phyloP scores from a whole-genome alignment of 2,113 vertebrate species.

The Athene cunicularia region DNA sequence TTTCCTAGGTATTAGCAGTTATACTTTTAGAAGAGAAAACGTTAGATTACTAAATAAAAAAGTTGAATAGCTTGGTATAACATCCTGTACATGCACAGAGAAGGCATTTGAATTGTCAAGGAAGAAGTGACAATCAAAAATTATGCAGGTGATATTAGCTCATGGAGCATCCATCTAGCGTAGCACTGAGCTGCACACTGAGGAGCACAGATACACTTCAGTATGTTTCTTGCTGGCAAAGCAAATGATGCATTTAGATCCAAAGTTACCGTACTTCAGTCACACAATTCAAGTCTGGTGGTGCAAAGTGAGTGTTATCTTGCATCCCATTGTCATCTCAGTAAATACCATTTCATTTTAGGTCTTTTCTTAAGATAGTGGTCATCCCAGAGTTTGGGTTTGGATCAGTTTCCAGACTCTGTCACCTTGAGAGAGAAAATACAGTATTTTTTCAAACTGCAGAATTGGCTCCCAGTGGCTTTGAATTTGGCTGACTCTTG shows the following conservation, averaged over 20 bases:
- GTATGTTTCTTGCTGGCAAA: neutral
- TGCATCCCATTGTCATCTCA: neutral
- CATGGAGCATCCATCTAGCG: neutral
- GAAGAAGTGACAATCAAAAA: neutral
- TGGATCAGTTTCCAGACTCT: slow-evolving; percentile 1
- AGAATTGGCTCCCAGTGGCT: neutral
- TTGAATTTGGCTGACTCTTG: slow-evolving; percentile 5
- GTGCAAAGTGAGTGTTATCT: neutral
- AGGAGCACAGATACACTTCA: neutral
- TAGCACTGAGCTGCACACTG: neutral
- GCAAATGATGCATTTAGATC: neutral
- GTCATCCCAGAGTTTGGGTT: neutral
- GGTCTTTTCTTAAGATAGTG: neutral
- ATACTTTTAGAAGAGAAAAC: neutral
- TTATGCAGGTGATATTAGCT: neutral
- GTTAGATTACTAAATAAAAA: neutral
- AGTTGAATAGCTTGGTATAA: neutral
- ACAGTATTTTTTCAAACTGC: neutral
- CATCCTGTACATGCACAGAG: neutral
- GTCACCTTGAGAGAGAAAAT: slow-evolving; percentile 26
- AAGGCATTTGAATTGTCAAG: neutral
- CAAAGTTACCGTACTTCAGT: neutral
- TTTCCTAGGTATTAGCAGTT: neutral
- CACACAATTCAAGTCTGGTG: neutral
- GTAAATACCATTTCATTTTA: neutral